Evolutionary conservation across 2,888 invertebrate species (phyloP).

Genomic region (Piscicola geometra): DNA sequence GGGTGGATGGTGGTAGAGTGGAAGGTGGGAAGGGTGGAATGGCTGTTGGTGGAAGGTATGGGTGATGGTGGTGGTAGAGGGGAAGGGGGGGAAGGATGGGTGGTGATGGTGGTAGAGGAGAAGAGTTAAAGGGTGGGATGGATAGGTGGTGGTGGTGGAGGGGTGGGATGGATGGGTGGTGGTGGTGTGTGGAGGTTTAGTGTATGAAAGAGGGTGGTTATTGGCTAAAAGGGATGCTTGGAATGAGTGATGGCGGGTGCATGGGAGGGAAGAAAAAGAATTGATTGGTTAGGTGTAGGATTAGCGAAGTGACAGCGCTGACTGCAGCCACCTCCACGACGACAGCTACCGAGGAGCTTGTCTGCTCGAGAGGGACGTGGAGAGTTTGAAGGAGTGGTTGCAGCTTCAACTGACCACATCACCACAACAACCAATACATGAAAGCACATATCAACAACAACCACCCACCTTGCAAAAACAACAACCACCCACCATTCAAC

Average conservation of each 20-base stretch:
- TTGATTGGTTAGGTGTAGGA: no score
- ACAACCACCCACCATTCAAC: no score
- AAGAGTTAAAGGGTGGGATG: background rate
- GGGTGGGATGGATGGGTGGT: constrained; percentile 1
- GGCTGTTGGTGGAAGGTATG: background rate
- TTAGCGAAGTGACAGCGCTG: background rate
- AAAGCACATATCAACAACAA: no score
- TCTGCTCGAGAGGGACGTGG: constrained; percentile 51
- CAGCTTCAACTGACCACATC: constrained; percentile 42
- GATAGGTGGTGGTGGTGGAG: background rate
- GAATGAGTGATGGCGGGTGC: background rate
- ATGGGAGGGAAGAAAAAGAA: no score
- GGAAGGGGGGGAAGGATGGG: no score
- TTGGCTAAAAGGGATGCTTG: background rate
- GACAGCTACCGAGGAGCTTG: constrained; percentile 52
- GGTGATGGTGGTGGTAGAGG: background rate
- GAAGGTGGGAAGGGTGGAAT: no score
- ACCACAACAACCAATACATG: background rate
- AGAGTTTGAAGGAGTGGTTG: constrained; percentile 48
- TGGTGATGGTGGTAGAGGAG: background rate
- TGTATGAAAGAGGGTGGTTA: no score
- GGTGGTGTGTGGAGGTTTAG: background rate
- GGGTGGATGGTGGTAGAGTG: constrained; percentile 3
- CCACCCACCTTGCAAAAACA: no score
- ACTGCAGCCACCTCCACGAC: no score